A percentile compares a stretch with the other conserved stretches of the same genome.
phyloP scores from a whole-genome alignment of 2,113 vertebrate genomes.

The Ramphastos sulfuratus region DNA sequence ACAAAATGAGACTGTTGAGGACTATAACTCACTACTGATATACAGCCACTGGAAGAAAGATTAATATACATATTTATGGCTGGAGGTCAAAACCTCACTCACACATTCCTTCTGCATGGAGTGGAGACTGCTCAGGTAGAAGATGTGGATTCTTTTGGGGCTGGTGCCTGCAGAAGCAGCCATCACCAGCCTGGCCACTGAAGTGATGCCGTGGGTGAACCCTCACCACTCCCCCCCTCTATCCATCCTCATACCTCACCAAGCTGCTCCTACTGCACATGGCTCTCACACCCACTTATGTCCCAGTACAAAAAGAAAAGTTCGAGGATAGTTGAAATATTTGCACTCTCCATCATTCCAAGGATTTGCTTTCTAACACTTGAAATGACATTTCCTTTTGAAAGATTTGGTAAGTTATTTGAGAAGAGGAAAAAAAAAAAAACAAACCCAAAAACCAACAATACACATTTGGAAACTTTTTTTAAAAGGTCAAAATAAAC shows the following conservation, averaged over 20 bases:
- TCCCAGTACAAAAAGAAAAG: neutral
- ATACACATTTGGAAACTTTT: constrained; percentile 37
- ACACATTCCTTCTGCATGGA: neutral
- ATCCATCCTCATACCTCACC: accelerated
- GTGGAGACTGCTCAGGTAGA: accelerated
- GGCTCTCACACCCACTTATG: neutral
- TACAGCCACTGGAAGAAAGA: neutral
- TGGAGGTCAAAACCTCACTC: neutral
- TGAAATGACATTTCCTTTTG: constrained; percentile 30
- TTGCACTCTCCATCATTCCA: neutral
- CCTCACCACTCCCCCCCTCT: neutral
- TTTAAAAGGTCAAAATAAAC: constrained; percentile 58
- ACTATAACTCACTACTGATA: neutral
- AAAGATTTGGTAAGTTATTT: constrained; percentile 17
- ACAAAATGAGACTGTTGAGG: neutral
- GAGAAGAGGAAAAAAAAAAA: neutral
- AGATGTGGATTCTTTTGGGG: accelerated
- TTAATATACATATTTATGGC: neutral
- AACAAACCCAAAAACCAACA: too few relatives aligned
- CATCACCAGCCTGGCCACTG: neutral
- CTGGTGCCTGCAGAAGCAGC: neutral
- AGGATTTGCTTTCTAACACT: constrained; percentile 19
- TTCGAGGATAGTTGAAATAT: neutral
- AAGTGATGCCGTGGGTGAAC: neutral
- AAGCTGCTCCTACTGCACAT: neutral